Evolutionary conservation across 2,888 invertebrate genomes (phyloP), one percentile per base, ranked within the genome.

Genomic region (Isotomurus palustris): DNA sequence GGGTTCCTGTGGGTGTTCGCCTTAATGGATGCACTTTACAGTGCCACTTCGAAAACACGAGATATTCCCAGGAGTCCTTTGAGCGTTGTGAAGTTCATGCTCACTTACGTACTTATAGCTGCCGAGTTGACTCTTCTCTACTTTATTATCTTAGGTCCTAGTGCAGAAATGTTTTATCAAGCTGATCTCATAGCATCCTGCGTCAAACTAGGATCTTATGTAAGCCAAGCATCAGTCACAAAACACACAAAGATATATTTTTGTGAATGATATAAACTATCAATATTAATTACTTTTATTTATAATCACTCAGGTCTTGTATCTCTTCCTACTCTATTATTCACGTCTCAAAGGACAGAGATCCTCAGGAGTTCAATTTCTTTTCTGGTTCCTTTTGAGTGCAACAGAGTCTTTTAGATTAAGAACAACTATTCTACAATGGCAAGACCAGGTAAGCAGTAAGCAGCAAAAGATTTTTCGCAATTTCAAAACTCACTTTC

Each of bases 1-100:
- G 79, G 82, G 53, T 90, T 88, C 75, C 78, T 93, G 19, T 91
- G 90, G 89, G 68, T 83, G 1, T 83, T 87, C 70, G 80, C 86
- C 4, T 78, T 84, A 38, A 77, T 91, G 67, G 91, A 91, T 73
- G 54, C 67, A 29, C 64, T 60, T 48, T 64, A 61, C 56, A 48
- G 66, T 8, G 44, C 51, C 8, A 38, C 49, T 3, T 68, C 67
- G 44, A 54, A 50, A 53, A 58, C 59, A 17, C 47, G 58, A 22
- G 55, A 66, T 53, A 64, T 72, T 21, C 71, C 72, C 4, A 67
- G 70, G 66, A 71, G 69, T 27, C 52, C 63, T 17, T 48, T 73
- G 21, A 73, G 71, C 74, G 58, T 64, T 1, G 24, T 58, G 8
- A 66, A 67, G 50, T 1, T 51, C 21, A 47, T 47, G 10, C 36